A percentile compares a stretch with the other conserved stretches of the same genome.
Conservation (phyloP, 2,797 vertebrate genomes). For the Mus caroli region DNA sequence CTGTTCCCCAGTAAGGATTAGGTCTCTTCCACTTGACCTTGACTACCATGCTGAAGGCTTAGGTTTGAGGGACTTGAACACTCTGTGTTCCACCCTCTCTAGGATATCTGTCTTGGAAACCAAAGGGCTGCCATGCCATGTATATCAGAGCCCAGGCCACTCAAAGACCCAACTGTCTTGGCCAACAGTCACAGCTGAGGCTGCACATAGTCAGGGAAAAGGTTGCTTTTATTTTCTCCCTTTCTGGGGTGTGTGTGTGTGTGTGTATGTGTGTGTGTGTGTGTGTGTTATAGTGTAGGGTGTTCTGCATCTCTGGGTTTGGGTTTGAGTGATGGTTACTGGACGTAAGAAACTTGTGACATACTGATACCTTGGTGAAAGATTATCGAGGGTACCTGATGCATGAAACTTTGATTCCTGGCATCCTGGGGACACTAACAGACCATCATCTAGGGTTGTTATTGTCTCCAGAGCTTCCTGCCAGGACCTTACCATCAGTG, state of each 20-base stretch:
- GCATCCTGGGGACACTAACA: not conserved
- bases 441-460: not conserved
- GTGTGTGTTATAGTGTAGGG: not conserved
- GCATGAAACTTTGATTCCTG: not conserved
- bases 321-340: not conserved
- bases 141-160: not conserved
- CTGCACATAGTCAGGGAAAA: not conserved
- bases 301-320: not conserved
- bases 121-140: not conserved
- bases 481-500: not conserved
- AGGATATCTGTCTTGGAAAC: not conserved
- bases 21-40: not conserved
- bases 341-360: not conserved
- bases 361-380: not conserved
- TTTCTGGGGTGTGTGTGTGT: not conserved
- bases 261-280: not conserved
- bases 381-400: not conserved
- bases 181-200: not conserved
- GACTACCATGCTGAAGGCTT: not conserved
- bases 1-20: not conserved
- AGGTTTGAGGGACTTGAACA: fast-evolving
- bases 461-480: not conserved
- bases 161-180: not conserved
- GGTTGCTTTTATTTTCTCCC: not conserved
- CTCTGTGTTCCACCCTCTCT: not conserved